Percentiles rank a stretch among this genome's conserved stretches.
Evolutionary conservation across 1,140 invertebrate genomes (phyloP).

Genomic region (Radopholus similis): DNA sequence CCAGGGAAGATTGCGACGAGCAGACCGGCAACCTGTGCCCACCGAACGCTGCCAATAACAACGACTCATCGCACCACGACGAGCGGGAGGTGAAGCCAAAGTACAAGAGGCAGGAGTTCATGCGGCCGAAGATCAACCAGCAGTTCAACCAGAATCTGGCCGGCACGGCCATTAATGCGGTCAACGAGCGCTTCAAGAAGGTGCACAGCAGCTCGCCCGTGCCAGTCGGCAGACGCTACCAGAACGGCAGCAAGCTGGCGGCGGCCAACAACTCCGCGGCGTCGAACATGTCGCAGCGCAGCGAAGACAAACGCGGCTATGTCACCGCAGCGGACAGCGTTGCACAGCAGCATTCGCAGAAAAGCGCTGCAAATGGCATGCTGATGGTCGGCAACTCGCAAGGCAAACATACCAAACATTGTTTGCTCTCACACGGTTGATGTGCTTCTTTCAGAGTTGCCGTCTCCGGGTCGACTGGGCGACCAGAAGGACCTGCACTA

Average conservation of each 20-base stretch:
- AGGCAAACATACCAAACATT: too few species aligned
- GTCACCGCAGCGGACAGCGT: not conserved
- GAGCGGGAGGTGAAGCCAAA: conserved; percentile 51
- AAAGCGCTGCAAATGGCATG: not conserved
- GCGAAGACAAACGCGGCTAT: conserved; percentile 6
- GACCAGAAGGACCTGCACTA: not conserved
- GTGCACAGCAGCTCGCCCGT: conserved; percentile 8
- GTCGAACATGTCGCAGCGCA: not conserved
- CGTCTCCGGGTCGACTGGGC: too few species aligned
- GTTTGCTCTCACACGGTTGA: too few species aligned
- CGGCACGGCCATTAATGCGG: conserved; percentile 56
- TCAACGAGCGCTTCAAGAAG: conserved; percentile 50
- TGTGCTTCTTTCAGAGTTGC: too few species aligned
- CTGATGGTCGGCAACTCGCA: not conserved
- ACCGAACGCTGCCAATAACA: conserved; percentile 19
- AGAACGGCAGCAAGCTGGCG: conserved; percentile 31
- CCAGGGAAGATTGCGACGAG: conserved; percentile 59
- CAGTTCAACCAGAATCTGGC: conserved; percentile 23
- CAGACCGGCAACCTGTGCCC: conserved; percentile 48
- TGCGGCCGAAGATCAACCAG: conserved; percentile 44
- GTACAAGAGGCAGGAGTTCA: conserved; percentile 59
- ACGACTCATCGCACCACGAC: conserved; percentile 16
- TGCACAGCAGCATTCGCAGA: conserved; percentile 7
- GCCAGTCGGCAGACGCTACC: conserved; percentile 31
- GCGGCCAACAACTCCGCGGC: conserved; percentile 7